Evolutionary conservation across 1,140 invertebrate genomes (phyloP), one percentile per base, ranked within the genome.

Genomic region (Diplogasteroides magnus): DNA sequence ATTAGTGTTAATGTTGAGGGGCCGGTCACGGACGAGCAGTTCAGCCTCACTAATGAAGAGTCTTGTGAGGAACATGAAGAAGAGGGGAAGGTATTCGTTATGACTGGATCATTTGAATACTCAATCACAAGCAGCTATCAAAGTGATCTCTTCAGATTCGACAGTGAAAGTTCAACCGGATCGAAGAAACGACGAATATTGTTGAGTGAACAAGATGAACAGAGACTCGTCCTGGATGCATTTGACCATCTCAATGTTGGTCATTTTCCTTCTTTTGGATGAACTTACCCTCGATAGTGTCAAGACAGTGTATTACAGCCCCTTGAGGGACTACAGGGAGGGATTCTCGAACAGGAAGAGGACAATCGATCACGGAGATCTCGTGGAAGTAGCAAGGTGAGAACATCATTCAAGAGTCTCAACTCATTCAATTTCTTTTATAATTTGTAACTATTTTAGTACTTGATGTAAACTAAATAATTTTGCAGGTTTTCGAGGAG

Each of bases 91-190:
- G 37, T 11, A 48, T 11, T 48, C 37, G 6, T 19, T 48, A 11
- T 6, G 37, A 48, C 19, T 11, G 6, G 37, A 48, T 48, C 37
- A 48, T 6, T 48, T 48, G 6, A 19, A 19, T 11, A 48, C 6
- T 11, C 37, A 48, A 6, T 48, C 37, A 48, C 37, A 19, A 48
- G 6, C 37, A 6, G 19, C 6, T 48, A 48, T 48, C 19, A 6
- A 48, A 11, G 37, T 11, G 6, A 48, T 48, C 37, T 48, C 37
- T 48, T 6, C 37, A 48, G 70, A 23, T 29, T 72, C 26, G 60
- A 72, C 31, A 67, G 64, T 27, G 70, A 68, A 27, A 72, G 70
- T 29, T 72, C 70, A 1, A 62, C 37, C 6, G 70, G 70, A 31
- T 72, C 70, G 14, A 67, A 32, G 31, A 59, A 19, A 11, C 37